Conservation (phyloP, 1,140 invertebrate species). For the Listronotus oregonensis region DNA sequence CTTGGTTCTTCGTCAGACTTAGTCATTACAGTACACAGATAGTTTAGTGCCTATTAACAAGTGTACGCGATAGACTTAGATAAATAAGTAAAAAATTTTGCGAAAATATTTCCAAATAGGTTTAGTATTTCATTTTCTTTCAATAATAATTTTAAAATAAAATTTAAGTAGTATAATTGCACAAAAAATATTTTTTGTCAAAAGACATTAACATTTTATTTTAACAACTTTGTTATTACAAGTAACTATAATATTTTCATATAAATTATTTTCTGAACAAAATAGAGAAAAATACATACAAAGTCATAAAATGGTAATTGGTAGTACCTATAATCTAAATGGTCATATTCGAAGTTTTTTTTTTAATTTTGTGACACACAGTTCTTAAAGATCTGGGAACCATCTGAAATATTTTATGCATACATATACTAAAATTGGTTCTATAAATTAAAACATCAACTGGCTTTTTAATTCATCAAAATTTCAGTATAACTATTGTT, state of each 20-base stretch:
- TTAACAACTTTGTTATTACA: constrained; percentile 35
- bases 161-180: constrained; percentile 39
- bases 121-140: not conserved
- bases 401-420: no score
- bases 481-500: no score
- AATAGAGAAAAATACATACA: constrained; percentile 2
- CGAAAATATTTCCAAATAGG: constrained; percentile 14
- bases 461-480: no score
- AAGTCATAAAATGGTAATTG: not conserved
- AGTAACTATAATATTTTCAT: constrained; percentile 19
- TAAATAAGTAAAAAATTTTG: constrained; percentile 12
- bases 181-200: constrained; percentile 40
- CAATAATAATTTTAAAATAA: constrained; percentile 1
- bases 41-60: constrained; percentile 30
- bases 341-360: no score
- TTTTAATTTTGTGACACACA: no score
- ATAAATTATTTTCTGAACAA: constrained; percentile 8
- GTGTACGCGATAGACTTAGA: constrained; percentile 19
- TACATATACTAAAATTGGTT: no score
- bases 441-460: no score
- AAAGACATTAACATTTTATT: constrained; percentile 29
- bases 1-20: constrained; percentile 7
- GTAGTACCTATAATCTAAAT: no score
- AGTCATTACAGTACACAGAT: constrained; percentile 8
- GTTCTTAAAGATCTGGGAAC: no score